phyloP scores from a whole-genome alignment of 2,113 vertebrate species.

The Pedetes capensis region DNA sequence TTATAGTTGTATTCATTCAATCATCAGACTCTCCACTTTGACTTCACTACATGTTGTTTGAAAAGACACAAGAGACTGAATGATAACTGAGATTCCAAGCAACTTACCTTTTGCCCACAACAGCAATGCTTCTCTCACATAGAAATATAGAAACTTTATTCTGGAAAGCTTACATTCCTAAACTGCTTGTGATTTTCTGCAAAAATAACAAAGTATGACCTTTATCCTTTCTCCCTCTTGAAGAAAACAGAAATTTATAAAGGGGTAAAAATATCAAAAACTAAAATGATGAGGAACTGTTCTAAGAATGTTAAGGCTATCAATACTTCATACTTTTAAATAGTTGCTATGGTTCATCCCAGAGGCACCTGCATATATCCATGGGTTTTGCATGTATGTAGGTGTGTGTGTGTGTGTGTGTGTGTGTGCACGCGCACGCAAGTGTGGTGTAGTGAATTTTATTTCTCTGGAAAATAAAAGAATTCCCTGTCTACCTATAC shows the following conservation, averaged over 20 bases:
- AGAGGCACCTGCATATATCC: constrained; percentile 61
- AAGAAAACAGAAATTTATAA: constrained; percentile 54
- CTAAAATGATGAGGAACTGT: constrained; percentile 39
- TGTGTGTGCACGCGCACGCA: no score
- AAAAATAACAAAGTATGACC: background rate
- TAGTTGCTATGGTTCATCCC: constrained; percentile 50
- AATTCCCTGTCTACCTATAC: constrained; percentile 66
- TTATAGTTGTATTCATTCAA: background rate
- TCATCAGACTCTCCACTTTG: background rate
- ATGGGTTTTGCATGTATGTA: no score
- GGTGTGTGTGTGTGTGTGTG: no score
- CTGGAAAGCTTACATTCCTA: background rate
- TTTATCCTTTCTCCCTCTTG: constrained; percentile 14
- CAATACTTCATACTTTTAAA: constrained; percentile 64
- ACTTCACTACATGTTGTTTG: background rate
- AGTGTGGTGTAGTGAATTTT: constrained; percentile 70
- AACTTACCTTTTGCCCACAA: background rate
- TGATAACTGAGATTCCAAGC: background rate
- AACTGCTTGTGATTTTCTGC: background rate
- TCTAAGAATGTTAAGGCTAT: constrained; percentile 46
- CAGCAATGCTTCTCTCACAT: background rate
- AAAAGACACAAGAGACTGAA: background rate
- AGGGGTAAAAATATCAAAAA: constrained; percentile 41
- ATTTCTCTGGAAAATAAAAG: constrained; percentile 71
- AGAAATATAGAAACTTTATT: background rate